Percentiles rank a stretch among this genome's conserved stretches.
Evolutionary conservation across 2,113 vertebrate genomes (phyloP).

Genomic region (Oncorhynchus kisutch): DNA sequence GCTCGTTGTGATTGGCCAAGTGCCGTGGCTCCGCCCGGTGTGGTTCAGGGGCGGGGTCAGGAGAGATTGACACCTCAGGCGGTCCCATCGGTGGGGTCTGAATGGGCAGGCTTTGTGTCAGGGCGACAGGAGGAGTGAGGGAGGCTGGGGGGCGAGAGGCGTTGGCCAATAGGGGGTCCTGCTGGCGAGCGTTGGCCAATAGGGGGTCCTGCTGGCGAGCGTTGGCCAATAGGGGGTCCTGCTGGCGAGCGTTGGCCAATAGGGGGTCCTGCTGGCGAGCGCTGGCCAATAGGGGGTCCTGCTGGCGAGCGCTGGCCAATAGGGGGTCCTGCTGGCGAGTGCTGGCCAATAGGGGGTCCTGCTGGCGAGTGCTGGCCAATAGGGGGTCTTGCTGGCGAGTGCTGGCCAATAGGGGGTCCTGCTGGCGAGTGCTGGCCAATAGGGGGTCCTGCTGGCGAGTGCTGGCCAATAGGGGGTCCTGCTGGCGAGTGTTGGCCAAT

Average conservation of each 20-base stretch:
- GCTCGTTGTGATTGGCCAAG: constrained; percentile 79
- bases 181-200: neutral
- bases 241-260: neutral
- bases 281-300: constrained; percentile 1
- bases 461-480: constrained; percentile 57
- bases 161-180: neutral
- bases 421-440: constrained; percentile 26
- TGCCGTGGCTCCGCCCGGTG: constrained; percentile 57
- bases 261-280: neutral
- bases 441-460: constrained; percentile 49
- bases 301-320: neutral
- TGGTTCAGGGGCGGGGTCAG: constrained; percentile 23
- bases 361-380: constrained; percentile 4
- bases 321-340: neutral
- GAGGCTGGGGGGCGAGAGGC: neutral
- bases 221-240: neutral
- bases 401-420: neutral
- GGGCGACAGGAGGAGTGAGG: constrained; percentile 31
- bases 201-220: neutral
- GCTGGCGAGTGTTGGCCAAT: neutral
- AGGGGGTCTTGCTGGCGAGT: neutral
- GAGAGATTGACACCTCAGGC: constrained; percentile 19
- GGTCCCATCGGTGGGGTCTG: constrained; percentile 36
- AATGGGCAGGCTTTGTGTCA: neutral
- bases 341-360: constrained; percentile 7